Percentiles rank a stretch among this genome's conserved stretches.
Conservation (phyloP, 2,888 invertebrate species). For the Phyllotreta cruciferae region DNA sequence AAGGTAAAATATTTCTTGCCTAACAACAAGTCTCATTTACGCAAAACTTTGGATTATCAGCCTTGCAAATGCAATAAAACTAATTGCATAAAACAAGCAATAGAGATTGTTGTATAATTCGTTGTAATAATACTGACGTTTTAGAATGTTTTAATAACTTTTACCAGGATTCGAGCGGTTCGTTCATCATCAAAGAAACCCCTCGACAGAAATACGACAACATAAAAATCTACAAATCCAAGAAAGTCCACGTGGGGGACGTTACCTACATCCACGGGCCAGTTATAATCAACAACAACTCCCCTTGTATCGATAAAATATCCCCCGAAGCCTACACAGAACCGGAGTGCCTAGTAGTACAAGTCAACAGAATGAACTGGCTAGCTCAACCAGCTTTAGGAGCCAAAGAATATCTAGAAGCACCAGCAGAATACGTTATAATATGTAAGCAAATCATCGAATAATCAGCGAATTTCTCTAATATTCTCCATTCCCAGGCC, state of each 20-base stretch:
- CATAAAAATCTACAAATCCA: slow-evolving; percentile 58
- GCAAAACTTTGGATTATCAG: too few relatives aligned
- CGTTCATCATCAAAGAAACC: slow-evolving; percentile 10
- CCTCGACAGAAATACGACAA: slow-evolving; percentile 28
- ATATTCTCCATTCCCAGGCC: slow-evolving; percentile 55
- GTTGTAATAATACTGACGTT: too few relatives aligned
- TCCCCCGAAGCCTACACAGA: slow-evolving; percentile 14
- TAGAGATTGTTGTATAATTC: too few relatives aligned
- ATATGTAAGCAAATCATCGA: slow-evolving; percentile 58
- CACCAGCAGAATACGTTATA: slow-evolving; percentile 61
- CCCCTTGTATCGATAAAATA: slow-evolving; percentile 12
- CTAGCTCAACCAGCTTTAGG: slow-evolving; percentile 61
- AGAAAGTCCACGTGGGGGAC: slow-evolving; percentile 62
- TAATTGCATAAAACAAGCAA: too few relatives aligned
- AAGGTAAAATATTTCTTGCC: too few relatives aligned
- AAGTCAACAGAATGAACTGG: slow-evolving; percentile 59
- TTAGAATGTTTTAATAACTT: not conserved
- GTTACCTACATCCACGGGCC: slow-evolving; percentile 62
- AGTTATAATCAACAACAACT: slow-evolving; percentile 34
- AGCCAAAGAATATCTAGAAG: slow-evolving; percentile 51
- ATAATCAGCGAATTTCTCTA: not conserved
- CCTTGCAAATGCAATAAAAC: too few relatives aligned
- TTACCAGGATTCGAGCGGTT: slow-evolving; percentile 12
- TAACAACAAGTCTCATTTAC: too few relatives aligned
- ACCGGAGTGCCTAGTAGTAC: slow-evolving; percentile 18